A percentile compares a stretch with the other conserved stretches of the same genome.
phyloP scores from a whole-genome alignment of 2,797 vertebrate species.

The Sternarchorhynchus goeldii region DNA sequence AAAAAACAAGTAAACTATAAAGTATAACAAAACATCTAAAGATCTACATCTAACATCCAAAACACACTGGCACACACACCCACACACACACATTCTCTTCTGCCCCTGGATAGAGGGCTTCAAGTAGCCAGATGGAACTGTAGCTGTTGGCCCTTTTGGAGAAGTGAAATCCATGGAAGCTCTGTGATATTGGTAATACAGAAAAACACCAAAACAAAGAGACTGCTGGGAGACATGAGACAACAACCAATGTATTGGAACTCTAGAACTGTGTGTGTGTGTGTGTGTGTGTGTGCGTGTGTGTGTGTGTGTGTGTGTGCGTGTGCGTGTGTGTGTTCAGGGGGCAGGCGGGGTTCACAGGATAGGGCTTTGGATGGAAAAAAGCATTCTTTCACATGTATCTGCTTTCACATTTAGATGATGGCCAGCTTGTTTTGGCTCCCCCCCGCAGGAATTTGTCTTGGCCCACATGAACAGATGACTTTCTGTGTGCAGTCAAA shows the following conservation, averaged over 20 bases:
- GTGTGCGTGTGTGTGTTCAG: conserved; percentile 8
- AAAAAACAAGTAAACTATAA: neutral
- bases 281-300: neutral
- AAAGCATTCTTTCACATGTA: conserved; percentile 80
- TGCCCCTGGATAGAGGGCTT: conserved; percentile 47
- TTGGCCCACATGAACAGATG: conserved; percentile 56
- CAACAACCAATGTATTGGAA: conserved; percentile 41
- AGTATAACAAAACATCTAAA: neutral
- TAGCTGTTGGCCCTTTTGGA: conserved; percentile 63
- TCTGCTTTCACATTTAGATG: conserved; percentile 74
- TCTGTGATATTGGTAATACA: conserved; percentile 49
- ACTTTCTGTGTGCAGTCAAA: conserved; percentile 47
- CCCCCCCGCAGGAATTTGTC: conserved; percentile 55
- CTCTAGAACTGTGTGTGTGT: conserved; percentile 17
- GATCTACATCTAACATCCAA: too few relatives aligned
- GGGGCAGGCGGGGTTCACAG: conserved; percentile 64
- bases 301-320: conserved; percentile 28
- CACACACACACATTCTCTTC: conserved; percentile 34
- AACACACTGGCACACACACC: neutral
- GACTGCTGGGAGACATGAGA: conserved; percentile 41
- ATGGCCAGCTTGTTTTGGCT: conserved; percentile 69
- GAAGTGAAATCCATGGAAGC: conserved; percentile 46
- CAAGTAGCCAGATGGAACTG: conserved; percentile 61
- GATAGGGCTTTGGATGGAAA: conserved; percentile 74
- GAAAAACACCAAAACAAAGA: conserved; percentile 49